Conservation (phyloP, 2,113 vertebrate species). For the Colinus virginianus region DNA sequence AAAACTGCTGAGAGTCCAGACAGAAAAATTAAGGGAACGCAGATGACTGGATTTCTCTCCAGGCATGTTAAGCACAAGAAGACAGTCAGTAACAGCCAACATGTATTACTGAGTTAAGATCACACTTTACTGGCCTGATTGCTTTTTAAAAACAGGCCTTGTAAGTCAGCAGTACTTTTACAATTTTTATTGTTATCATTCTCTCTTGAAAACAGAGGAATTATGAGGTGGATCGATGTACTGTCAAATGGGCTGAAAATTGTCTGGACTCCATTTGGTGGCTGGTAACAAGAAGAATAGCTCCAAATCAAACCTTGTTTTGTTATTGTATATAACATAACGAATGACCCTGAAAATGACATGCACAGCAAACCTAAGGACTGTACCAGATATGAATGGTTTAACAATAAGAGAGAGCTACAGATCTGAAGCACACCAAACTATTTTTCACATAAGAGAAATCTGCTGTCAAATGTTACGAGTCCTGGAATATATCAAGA, state of each 20-base stretch:
- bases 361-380: not conserved
- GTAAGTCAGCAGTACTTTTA: not conserved
- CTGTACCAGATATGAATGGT: not conserved
- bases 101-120: not conserved
- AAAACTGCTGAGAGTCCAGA: not conserved
- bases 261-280: not conserved
- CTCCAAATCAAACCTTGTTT: not conserved
- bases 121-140: not conserved
- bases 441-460: not conserved
- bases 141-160: not conserved
- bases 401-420: rapidly evolving
- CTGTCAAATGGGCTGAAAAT: not conserved
- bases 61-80: not conserved
- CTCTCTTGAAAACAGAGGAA: not conserved
- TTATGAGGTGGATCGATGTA: not conserved
- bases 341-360: rapidly evolving
- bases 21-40: not conserved
- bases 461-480: not conserved
- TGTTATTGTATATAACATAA: not conserved
- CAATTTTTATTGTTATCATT: not conserved
- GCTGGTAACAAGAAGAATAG: not conserved
- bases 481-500: not conserved
- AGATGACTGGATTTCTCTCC: not conserved
- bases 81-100: not conserved
- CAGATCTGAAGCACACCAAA: rapidly evolving